Conservation (phyloP, 2,797 vertebrate genomes). For the Adelosebastes latens region DNA sequence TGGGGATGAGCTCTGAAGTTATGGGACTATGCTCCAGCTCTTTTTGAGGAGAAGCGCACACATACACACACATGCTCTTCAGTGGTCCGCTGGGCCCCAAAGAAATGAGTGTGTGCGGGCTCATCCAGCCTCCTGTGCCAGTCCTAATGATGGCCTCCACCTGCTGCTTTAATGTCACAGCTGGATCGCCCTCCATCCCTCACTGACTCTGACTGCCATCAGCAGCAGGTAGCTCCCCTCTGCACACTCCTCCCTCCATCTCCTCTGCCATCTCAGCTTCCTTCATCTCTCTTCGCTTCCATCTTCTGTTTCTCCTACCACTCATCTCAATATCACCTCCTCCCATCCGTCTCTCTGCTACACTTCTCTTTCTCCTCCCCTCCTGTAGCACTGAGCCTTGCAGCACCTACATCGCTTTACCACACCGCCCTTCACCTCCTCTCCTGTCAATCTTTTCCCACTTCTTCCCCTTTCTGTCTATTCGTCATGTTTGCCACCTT, state of each 20-base stretch:
- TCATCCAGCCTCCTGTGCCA: conserved; percentile 93
- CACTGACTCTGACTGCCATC: conserved; percentile 86
- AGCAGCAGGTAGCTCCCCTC: conserved; percentile 79
- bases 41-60: conserved; percentile 37
- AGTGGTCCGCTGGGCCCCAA: conserved; percentile 88
- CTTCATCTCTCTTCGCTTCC: conserved; percentile 61
- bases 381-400: neutral
- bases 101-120: conserved; percentile 93
- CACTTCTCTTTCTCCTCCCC: neutral
- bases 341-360: conserved; percentile 30
- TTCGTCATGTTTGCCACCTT: neutral
- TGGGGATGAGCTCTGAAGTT: conserved; percentile 62
- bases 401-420: neutral
- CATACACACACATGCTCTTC: conserved; percentile 63
- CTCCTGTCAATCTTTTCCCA: neutral
- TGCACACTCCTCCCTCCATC: conserved; percentile 53
- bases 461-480: neutral
- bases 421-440: neutral
- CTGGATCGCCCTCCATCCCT: conserved; percentile 95
- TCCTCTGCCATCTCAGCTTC: conserved; percentile 33
- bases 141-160: conserved; percentile 98
- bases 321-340: conserved; percentile 43
- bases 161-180: conserved; percentile 99
- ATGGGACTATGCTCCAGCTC: conserved; percentile 65
- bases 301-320: conserved; percentile 53